Evolutionary conservation across 2,888 invertebrate species (phyloP).

Genomic region (Drosophila fulvimacula): DNA sequence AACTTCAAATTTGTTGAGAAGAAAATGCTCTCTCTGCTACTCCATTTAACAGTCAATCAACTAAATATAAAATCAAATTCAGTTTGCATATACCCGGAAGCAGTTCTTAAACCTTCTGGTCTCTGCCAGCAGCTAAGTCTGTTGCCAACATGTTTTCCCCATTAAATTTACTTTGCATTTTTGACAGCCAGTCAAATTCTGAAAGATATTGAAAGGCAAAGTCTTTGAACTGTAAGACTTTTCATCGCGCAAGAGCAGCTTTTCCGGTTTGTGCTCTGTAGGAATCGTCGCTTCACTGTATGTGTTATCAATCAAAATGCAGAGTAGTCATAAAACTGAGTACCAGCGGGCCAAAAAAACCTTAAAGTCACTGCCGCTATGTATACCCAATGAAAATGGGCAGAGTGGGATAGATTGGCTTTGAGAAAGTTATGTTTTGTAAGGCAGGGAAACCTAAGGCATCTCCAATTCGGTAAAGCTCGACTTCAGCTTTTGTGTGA

Average conservation of each 20-base stretch:
- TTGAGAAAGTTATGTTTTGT: no score
- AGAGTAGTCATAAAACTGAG: constrained; percentile 43
- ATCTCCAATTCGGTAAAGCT: no score
- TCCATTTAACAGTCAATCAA: constrained; percentile 28
- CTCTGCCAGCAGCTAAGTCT: background rate
- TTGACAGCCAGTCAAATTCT: constrained; percentile 7
- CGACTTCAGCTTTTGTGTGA: background rate
- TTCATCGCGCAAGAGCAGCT: background rate
- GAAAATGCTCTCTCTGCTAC: background rate
- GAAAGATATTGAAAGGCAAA: background rate
- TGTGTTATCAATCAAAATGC: constrained; percentile 63
- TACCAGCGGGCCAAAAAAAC: constrained; percentile 41
- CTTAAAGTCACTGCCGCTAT: constrained; percentile 6
- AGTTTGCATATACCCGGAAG: constrained; percentile 2
- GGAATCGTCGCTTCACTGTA: background rate
- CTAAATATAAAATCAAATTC: constrained; percentile 4
- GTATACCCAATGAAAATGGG: background rate
- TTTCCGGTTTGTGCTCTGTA: constrained; percentile 7
- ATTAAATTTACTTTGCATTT: constrained; percentile 20
- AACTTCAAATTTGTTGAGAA: background rate
- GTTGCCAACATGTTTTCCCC: constrained; percentile 18
- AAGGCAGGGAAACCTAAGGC: background rate
- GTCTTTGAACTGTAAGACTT: constrained; percentile 3
- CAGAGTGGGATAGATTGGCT: background rate
- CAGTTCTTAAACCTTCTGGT: background rate